Conservation (phyloP, 2,113 vertebrate genomes). For the Tetraodon nigroviridis region DNA sequence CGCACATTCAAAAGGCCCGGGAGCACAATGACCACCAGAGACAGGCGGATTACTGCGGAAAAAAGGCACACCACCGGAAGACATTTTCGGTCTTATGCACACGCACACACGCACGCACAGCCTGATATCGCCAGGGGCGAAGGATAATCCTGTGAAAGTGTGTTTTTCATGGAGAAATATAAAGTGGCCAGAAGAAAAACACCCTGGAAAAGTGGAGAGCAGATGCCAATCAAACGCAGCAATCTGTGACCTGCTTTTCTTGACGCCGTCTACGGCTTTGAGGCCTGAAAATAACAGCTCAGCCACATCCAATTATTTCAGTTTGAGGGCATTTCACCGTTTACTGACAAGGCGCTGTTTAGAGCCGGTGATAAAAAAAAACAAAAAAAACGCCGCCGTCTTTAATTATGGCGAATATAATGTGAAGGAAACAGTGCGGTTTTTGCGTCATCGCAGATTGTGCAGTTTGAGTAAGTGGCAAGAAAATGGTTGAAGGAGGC, state of each 20-base stretch:
- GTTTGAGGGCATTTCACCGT: conserved; percentile 26
- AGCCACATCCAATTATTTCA: conserved; percentile 46
- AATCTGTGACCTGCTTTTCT: conserved; percentile 50
- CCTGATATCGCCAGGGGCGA: conserved; percentile 38
- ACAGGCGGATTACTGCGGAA: conserved; percentile 19
- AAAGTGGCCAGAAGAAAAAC: conserved; percentile 39
- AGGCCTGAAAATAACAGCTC: conserved; percentile 30
- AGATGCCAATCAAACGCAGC: conserved; percentile 48
- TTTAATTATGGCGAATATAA: too few species aligned
- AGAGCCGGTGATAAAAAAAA: too few species aligned
- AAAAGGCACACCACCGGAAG: conserved; percentile 19
- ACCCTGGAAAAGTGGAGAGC: conserved; percentile 20
- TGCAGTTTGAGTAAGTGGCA: conserved; percentile 3
- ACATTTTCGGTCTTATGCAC: conserved; percentile 20
- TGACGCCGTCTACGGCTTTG: conserved; percentile 20
- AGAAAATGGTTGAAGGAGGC: conserved; percentile 11
- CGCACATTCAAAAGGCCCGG: conserved; percentile 25
- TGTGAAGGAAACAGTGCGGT: background rate
- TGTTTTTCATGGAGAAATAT: conserved; percentile 42
- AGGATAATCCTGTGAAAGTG: conserved; percentile 51
- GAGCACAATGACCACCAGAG: conserved; percentile 40
- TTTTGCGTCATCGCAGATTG: conserved; percentile 2
- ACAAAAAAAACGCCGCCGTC: too few species aligned
- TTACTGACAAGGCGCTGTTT: conserved; percentile 22
- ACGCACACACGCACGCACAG: conserved; percentile 10